phyloP scores from a whole-genome alignment of 1,140 invertebrate species.

The Hylyphantes graminicola region DNA sequence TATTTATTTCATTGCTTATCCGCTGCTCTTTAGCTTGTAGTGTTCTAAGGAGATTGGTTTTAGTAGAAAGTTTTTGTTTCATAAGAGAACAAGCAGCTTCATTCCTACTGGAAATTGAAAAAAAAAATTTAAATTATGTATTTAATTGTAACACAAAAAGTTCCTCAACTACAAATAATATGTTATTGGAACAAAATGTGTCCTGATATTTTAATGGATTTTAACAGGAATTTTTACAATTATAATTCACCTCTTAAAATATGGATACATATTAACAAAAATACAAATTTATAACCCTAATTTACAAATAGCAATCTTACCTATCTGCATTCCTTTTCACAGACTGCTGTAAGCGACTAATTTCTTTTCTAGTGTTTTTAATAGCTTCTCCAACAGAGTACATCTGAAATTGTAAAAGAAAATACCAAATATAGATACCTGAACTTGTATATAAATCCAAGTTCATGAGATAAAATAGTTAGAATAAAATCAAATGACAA shows the following conservation, averaged over 20 bases:
- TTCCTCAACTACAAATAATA: too few relatives aligned
- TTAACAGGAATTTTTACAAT: too few relatives aligned
- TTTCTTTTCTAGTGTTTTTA: constrained; percentile 52
- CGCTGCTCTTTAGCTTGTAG: constrained; percentile 39
- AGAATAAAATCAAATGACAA: background rate
- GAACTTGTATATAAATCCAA: background rate
- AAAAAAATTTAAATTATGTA: background rate
- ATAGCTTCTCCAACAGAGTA: constrained; percentile 55
- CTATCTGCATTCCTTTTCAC: constrained; percentile 49
- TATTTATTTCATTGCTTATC: constrained; percentile 30
- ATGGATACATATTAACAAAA: too few relatives aligned
- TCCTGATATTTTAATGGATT: too few relatives aligned
- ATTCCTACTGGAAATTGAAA: constrained; percentile 10
- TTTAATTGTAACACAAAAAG: too few relatives aligned
- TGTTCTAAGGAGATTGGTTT: constrained; percentile 3
- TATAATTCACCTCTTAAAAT: too few relatives aligned
- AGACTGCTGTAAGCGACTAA: constrained; percentile 17
- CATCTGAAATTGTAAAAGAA: constrained; percentile 21
- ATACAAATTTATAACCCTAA: too few relatives aligned
- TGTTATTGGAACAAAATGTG: too few relatives aligned
- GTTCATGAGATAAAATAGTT: background rate
- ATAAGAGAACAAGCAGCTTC: constrained; percentile 18
- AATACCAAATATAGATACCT: constrained; percentile 2
- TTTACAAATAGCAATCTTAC: constrained; percentile 8
- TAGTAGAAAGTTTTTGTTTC: constrained; percentile 4